Conservation (phyloP, 1,140 invertebrate genomes). For the Brachionus paranguensis region DNA sequence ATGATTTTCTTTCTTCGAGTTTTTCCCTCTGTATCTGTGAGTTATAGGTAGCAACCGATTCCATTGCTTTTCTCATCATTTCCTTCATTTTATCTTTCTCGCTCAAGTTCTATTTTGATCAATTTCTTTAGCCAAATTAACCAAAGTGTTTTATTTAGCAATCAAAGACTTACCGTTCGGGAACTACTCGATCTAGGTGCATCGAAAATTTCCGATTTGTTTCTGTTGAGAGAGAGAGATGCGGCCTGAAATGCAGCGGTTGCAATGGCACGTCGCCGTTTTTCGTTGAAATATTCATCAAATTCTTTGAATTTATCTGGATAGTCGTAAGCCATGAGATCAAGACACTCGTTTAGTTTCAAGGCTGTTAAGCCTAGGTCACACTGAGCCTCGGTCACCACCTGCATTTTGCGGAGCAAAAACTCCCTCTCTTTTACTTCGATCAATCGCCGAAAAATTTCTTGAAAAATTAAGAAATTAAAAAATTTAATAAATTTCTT, state of each 20-base stretch:
- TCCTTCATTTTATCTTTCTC: conserved; percentile 60
- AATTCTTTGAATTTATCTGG: conserved; percentile 74
- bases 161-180: neutral
- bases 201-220: neutral
- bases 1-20: conserved; percentile 62
- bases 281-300: conserved; percentile 54
- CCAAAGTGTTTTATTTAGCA: neutral
- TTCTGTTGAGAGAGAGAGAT: neutral
- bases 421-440: conserved; percentile 83
- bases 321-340: conserved; percentile 89
- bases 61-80: conserved; percentile 74
- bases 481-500: neutral
- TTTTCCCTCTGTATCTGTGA: conserved; percentile 70
- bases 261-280: conserved; percentile 56
- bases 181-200: neutral
- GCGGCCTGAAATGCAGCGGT: conserved; percentile 54
- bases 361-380: conserved; percentile 85
- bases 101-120: conserved; percentile 46
- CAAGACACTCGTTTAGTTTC: conserved; percentile 79
- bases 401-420: conserved; percentile 64
- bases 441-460: conserved; percentile 72
- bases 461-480: conserved; percentile 49
- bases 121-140: neutral
- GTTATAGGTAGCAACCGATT: conserved; percentile 82
- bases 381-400: conserved; percentile 83